Evolutionary conservation across 2,797 vertebrate species (phyloP).

Genomic region (Gymnodraco acuticeps): DNA sequence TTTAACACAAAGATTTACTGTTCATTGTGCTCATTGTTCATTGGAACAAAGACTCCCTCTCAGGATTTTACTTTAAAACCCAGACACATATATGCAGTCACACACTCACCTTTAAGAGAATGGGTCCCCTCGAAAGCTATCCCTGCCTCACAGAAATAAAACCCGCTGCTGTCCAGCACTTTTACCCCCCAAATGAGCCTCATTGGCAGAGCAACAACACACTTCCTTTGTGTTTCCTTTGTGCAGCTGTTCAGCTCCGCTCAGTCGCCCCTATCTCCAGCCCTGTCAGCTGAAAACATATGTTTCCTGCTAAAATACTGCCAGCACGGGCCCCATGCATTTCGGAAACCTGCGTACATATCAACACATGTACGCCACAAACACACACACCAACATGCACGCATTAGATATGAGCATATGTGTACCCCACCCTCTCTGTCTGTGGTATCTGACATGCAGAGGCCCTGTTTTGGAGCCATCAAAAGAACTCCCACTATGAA

Average conservation of each 20-base stretch:
- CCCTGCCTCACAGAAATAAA: conserved; percentile 40
- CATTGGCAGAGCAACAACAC: conserved; percentile 54
- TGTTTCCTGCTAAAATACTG: conserved; percentile 76
- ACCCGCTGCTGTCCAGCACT: neutral
- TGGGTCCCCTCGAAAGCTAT: conserved; percentile 29
- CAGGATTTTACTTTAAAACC: conserved; percentile 42
- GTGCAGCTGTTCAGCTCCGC: conserved; percentile 62
- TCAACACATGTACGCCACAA: conserved; percentile 48
- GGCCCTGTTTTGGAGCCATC: conserved; percentile 45
- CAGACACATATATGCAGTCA: conserved; percentile 24
- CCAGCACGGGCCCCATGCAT: neutral
- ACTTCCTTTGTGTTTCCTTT: conserved; percentile 76
- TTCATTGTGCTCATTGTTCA: conserved; percentile 49
- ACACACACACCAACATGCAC: conserved; percentile 11
- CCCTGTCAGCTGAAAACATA: conserved; percentile 78
- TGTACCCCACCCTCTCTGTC: conserved; percentile 58
- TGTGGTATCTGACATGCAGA: conserved; percentile 48
- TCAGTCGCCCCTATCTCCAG: conserved; percentile 24
- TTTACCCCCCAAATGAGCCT: conserved; percentile 55
- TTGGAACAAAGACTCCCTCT: conserved; percentile 42
- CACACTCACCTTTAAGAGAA: conserved; percentile 58
- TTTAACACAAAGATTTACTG: conserved; percentile 41
- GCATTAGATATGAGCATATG: conserved; percentile 66
- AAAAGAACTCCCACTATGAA: conserved; percentile 20
- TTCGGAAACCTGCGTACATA: conserved; percentile 50